Conservation (phyloP, 2,797 vertebrate species). For the Eleutherodactylus coqui region DNA sequence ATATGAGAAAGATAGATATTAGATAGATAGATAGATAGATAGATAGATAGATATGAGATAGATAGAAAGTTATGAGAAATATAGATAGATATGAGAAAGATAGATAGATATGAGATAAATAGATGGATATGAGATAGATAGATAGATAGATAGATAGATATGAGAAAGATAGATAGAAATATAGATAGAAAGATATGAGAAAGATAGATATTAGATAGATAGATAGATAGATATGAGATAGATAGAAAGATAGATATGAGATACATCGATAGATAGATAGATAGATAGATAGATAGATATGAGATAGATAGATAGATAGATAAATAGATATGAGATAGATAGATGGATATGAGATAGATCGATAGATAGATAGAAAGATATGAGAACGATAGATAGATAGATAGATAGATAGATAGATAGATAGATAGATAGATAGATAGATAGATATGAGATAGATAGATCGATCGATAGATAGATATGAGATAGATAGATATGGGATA, state of each 20-base stretch:
- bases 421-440: too few species aligned
- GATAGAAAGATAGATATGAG: too few species aligned
- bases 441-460: too few species aligned
- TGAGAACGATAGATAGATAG: too few species aligned
- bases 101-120: neutral
- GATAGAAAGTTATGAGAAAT: neutral
- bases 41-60: neutral
- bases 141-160: neutral
- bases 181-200: neutral
- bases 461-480: too few species aligned
- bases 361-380: neutral
- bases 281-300: too few species aligned
- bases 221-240: neutral
- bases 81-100: neutral
- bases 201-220: neutral
- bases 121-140: neutral
- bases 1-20: neutral
- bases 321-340: too few species aligned
- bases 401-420: too few species aligned
- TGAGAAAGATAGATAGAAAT: neutral
- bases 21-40: constrained; percentile 1
- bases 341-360: too few species aligned
- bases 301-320: too few species aligned
- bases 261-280: too few species aligned
- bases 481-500: too few species aligned